Base-by-base conservation (phyloP, 2,113 vertebrate genomes). In the Malurus alboscapulatus region DNA sequence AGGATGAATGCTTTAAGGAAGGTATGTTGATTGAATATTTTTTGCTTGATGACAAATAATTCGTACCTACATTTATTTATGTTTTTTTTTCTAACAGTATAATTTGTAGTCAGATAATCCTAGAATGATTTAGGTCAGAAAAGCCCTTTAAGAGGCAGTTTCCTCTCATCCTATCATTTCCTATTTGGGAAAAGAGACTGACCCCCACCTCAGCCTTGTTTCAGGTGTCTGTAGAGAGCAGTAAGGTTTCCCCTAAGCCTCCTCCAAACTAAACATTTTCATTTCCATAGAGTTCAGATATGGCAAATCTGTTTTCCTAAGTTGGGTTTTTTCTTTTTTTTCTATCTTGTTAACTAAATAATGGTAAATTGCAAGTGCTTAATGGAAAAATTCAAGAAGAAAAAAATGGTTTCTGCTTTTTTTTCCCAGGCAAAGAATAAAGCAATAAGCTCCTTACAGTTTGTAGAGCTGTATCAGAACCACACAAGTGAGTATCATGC, bases 361-460 rank as follows among this genome's bases (percentile, higher is more conserved):
- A 12, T 20, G 4, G 6, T 30, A 50, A 34, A 82, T 83, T 69
- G 66, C 53, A 68, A 38, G 57, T 36, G 40, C 62, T 81, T 44
- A 13, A 17, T 32, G 55, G 75, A 78, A 88, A 63, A 63, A 77
- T 20, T 82, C 8, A 78, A 83, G 72, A 50, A 85, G 78, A 90
- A 82, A 84, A 84, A 88, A 82, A 74, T 40, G 6, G 62, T 88
- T 59, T 84, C 74, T 88, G 18, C 59, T 88, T 77, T 84, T 88
- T 50, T 94, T 94, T 82, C 87, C 72, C 93, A 99, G 99, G 99
- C 99, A 58, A 99, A 99, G 97, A 99, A 99, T 97, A 97, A 97
- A 98, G 99, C 99, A 5, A 87, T 99, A 77, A 98, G 97, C 63
- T 98, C 98, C 96, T 95, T 99, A 73, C 97, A 98, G 82, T 99